Evolutionary conservation across 2,113 vertebrate species (phyloP).

Genomic region (Engystomops pustulosus): DNA sequence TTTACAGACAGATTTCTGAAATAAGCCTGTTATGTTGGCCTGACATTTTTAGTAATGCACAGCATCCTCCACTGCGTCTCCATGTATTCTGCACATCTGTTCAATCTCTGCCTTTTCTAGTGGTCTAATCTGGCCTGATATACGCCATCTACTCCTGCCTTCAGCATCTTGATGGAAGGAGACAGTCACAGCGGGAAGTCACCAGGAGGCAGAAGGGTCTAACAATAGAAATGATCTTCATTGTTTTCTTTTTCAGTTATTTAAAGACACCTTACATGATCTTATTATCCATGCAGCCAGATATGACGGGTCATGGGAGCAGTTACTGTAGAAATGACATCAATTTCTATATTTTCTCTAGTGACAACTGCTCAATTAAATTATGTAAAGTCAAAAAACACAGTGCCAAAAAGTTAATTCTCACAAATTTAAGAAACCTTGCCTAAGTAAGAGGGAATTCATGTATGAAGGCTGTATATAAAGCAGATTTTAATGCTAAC

Average conservation of each 20-base stretch:
- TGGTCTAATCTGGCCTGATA: conserved; percentile 34
- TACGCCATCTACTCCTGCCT: conserved; percentile 48
- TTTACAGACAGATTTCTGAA: conserved; percentile 12
- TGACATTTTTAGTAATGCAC: conserved; percentile 20
- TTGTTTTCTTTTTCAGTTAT: conserved; percentile 8
- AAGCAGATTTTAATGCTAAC: not conserved
- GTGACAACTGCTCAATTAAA: too few relatives aligned
- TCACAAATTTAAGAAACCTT: not conserved
- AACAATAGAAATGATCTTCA: conserved; percentile 44
- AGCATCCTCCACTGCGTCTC: not conserved
- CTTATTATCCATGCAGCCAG: not conserved
- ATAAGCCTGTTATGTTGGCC: conserved; percentile 22
- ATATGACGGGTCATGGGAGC: not conserved
- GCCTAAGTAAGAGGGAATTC: not conserved
- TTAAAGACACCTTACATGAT: not conserved
- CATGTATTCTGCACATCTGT: conserved; percentile 45
- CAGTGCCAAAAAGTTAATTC: not conserved
- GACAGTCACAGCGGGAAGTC: conserved; percentile 46
- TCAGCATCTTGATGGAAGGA: conserved; percentile 48
- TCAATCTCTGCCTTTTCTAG: conserved; percentile 43
- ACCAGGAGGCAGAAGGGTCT: conserved; percentile 24
- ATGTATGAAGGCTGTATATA: not conserved
- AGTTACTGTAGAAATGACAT: not conserved
- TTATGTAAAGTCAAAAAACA: too few relatives aligned
- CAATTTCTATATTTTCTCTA: too few relatives aligned